Percentiles rank a stretch among this genome's conserved stretches.
Evolutionary conservation across 2,797 vertebrate genomes (phyloP).

Genomic region (Paratrypauchen microcephalus): DNA sequence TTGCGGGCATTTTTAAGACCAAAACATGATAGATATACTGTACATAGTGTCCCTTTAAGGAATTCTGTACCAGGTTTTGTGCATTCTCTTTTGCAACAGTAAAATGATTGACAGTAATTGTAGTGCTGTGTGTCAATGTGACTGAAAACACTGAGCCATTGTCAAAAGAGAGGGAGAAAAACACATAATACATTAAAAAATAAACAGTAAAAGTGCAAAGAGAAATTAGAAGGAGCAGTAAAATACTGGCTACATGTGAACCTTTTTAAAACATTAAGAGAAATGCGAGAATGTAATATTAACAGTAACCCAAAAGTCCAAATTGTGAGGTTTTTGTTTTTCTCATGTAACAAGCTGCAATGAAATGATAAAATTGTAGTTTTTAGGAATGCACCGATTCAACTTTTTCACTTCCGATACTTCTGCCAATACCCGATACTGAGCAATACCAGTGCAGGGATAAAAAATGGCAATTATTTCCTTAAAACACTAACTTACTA

Average conservation of each 20-base stretch:
- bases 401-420: too few species aligned
- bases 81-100: slow-evolving; percentile 16
- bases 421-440: too few species aligned
- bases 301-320: slow-evolving; percentile 21
- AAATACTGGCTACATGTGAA: slow-evolving; percentile 9
- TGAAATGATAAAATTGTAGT: too few species aligned
- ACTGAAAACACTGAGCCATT: slow-evolving; percentile 43
- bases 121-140: slow-evolving; percentile 40
- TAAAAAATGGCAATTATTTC: too few species aligned
- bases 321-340: slow-evolving; percentile 22
- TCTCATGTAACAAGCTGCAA: background rate
- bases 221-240: slow-evolving; percentile 49
- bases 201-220: slow-evolving; percentile 16
- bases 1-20: too few species aligned
- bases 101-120: slow-evolving; percentile 24
- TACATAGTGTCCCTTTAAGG: background rate
- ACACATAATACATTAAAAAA: slow-evolving; percentile 6
- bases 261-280: slow-evolving; percentile 25
- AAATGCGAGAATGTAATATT: slow-evolving; percentile 7
- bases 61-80: slow-evolving; percentile 4
- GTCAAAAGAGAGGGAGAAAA: slow-evolving; percentile 49
- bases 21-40: too few species aligned
- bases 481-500: too few species aligned
- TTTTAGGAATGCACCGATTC: too few species aligned
- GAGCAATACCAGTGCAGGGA: too few species aligned